Conservation (phyloP, 2,797 vertebrate genomes). For the Enteromius thamalakanensis region DNA sequence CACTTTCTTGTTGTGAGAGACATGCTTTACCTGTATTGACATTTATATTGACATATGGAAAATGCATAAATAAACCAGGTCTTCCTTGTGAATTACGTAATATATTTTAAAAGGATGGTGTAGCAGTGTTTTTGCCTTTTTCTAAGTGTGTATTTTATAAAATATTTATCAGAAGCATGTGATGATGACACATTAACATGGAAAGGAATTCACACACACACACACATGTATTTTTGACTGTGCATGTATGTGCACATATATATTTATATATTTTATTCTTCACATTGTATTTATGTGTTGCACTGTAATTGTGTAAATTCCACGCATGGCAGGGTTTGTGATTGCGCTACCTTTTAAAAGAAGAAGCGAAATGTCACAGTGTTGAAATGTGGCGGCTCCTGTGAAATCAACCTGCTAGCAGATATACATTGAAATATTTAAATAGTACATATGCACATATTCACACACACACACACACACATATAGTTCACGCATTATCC, state of each 20-base stretch:
- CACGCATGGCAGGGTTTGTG: conserved; percentile 36
- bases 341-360: conserved; percentile 53
- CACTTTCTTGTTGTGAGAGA: not conserved
- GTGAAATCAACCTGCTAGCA: not conserved
- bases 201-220: not conserved
- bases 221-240: too few relatives aligned
- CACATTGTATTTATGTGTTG: not conserved
- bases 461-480: too few relatives aligned
- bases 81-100: not conserved
- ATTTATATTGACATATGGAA: not conserved
- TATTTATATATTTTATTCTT: not conserved
- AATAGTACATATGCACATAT: too few relatives aligned
- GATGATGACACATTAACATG: not conserved
- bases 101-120: not conserved
- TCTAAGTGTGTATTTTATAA: not conserved
- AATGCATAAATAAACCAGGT: not conserved
- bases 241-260: too few relatives aligned
- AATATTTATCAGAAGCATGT: not conserved
- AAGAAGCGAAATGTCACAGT: conserved; percentile 58
- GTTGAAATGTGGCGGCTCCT: conserved; percentile 21
- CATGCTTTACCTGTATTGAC: not conserved
- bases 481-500: too few relatives aligned
- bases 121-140: not conserved
- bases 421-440: too few relatives aligned
- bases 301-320: not conserved